Conservation (phyloP, 2,888 invertebrate genomes). For the Drosophila conformis region DNA sequence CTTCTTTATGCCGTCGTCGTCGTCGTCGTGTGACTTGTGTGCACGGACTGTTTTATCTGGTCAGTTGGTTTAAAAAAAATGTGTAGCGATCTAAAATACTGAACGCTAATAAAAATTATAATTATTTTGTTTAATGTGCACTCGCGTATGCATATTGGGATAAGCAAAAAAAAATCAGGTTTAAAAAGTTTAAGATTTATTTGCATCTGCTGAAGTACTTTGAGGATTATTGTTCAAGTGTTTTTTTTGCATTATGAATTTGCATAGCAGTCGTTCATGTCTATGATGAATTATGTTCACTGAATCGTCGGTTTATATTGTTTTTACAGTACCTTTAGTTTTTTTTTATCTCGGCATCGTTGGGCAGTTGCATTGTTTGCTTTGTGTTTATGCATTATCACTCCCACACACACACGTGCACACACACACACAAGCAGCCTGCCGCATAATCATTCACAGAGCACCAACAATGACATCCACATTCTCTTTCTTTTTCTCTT, state of each 20-base stretch:
- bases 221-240: conserved; percentile 7
- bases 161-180: conserved; percentile 29
- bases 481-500: conserved; percentile 4
- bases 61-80: conserved; percentile 31
- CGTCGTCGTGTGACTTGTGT: conserved; percentile 37
- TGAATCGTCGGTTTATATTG: conserved; percentile 20
- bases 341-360: conserved; percentile 41
- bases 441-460: conserved; percentile 50
- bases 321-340: conserved; percentile 34
- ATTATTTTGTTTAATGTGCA: conserved; percentile 2
- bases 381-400: conserved; percentile 57
- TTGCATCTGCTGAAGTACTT: conserved; percentile 19
- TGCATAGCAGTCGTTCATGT: conserved; percentile 27
- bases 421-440: conserved; percentile 32
- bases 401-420: conserved; percentile 31
- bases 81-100: conserved; percentile 3
- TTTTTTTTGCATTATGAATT: conserved; percentile 34
- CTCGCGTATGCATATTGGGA: conserved; percentile 35
- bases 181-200: conserved; percentile 16
- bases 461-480: conserved; percentile 31
- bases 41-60: conserved; percentile 37
- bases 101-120: not conserved
- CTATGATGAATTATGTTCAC: conserved; percentile 35
- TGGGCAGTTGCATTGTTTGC: conserved; percentile 41
- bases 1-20: conserved; percentile 23